These are phyloP conservation scores for Allacma fusca DNA, from an alignment of 2,888 invertebrate species.

Conservation along the genomic window DNA sequence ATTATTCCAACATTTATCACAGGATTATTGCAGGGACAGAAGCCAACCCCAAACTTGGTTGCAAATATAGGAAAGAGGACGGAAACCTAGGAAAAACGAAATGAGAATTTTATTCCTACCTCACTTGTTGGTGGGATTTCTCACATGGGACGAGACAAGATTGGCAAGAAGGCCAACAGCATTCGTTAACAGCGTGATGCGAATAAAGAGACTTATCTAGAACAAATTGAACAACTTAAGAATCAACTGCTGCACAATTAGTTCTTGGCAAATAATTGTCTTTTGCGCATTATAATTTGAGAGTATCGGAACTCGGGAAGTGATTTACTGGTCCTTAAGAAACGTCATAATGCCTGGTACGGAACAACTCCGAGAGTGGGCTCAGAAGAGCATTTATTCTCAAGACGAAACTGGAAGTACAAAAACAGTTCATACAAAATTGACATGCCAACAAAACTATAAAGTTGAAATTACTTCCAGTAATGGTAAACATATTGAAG, in stretches of 20 bases:
- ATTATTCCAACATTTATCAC: too few relatives aligned
- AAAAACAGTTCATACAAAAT: conserved; percentile 99
- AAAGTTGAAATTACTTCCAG: conserved; percentile 99
- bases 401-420: conserved; percentile 99
- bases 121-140: too few relatives aligned
- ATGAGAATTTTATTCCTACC: too few relatives aligned
- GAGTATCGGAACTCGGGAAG: too few relatives aligned
- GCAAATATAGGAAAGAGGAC: too few relatives aligned
- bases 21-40: too few relatives aligned
- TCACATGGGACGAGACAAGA: conserved; percentile 77
- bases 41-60: too few relatives aligned
- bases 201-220: conserved; percentile 75
- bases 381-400: conserved; percentile 97
- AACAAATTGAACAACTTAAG: conserved; percentile 89
- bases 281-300: too few relatives aligned
- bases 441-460: conserved; percentile 99
- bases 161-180: conserved; percentile 93
- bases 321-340: too few relatives aligned
- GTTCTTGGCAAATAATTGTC: too few relatives aligned
- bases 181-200: conserved; percentile 88
- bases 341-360: conserved; percentile 73
- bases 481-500: conserved; percentile 84
- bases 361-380: conserved; percentile 97
- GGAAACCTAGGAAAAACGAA: too few relatives aligned
- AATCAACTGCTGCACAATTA: conserved; percentile 96